These are phyloP conservation scores for Oxycera nigricornis DNA, from an alignment of 2,888 invertebrate genomes.

Conservation along the genomic window DNA sequence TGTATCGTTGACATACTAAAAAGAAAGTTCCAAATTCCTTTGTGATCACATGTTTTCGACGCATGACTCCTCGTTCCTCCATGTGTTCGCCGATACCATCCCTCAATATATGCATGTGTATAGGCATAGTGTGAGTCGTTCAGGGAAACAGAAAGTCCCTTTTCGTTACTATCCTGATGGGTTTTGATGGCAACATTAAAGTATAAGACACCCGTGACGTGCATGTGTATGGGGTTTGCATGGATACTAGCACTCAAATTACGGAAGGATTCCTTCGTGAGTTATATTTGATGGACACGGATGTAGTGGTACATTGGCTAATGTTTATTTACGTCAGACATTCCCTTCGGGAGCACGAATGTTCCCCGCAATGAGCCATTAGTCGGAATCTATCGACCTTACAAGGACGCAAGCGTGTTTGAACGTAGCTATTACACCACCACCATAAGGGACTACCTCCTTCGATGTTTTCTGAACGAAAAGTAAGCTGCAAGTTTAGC, in stretches of 20 bases:
- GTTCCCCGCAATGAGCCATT: constrained; percentile 13
- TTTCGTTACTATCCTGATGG: constrained; percentile 10
- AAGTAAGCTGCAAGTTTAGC: neutral
- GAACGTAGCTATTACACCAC: neutral
- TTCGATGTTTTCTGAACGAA: constrained; percentile 28
- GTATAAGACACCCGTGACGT: neutral
- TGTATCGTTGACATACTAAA: constrained; percentile 13
- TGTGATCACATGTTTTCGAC: constrained; percentile 38
- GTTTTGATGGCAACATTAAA: neutral
- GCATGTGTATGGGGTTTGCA: neutral
- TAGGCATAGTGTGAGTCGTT: neutral
- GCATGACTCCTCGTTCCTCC: constrained; percentile 17
- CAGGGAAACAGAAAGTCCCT: neutral
- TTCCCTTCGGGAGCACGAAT: constrained; percentile 12
- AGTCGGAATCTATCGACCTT: constrained; percentile 33
- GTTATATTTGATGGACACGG: neutral
- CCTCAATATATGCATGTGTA: no score
- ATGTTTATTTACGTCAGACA: constrained; percentile 39
- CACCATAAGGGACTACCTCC: neutral
- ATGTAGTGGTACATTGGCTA: constrained; percentile 4
- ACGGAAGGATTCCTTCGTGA: constrained; percentile 14
- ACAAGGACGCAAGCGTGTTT: constrained; percentile 15
- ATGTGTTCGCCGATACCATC: neutral
- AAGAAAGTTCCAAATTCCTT: constrained; percentile 25
- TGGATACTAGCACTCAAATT: neutral